Base-by-base conservation (phyloP, 2,797 vertebrate species). In the Novumbra hubbsi region DNA sequence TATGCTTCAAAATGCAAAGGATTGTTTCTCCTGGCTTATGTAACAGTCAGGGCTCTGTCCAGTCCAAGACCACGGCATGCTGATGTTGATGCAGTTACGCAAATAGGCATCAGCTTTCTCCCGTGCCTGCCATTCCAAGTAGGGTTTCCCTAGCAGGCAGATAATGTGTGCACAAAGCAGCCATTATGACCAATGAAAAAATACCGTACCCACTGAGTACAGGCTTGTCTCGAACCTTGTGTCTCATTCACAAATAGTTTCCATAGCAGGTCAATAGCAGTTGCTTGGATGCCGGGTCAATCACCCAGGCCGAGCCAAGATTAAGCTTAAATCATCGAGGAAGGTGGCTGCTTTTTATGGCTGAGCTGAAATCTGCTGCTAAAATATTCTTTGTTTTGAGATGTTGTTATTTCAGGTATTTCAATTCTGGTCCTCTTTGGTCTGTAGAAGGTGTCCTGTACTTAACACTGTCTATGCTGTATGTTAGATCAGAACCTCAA, bases 161-260 rank as follows among this genome's bases (percentile, higher is more conserved):
- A 90, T 90, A 92, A 91, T 85, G 83, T 88, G 82, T 68, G 78
- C 81, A 90, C 89, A 92, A 92, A 92, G 91, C 91, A 81, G 82
- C 88, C 86, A 90, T 93, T 91, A 87, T 88, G 76, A 81, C 78
- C 80, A 15, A 76, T 79, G 76, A 72, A 68, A 84, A 88, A 89
- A 75, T 82, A 81, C 87, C 73, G 73, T 84, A 83, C 78, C 76
- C 48, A 32, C 80, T 74, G 80, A 80, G 75, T 34, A 74, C 83
- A 78, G 77, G 83, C 81, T 83, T 78, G 83, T 75, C 75, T 80
- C 76, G 75, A 75, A 79, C 73, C 68, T 73, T 8, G 83, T 70
- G 65, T 85, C 83, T 89, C 85, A 88, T 89, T 92, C 87, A 89
- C 88, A 88, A 79, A 88, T 84, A 87, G 78, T 88, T 91, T 92